A percentile compares a stretch with the other conserved stretches of the same genome.
Conservation (phyloP, 2,113 vertebrate genomes). For the Rhynchomys soricoides region DNA sequence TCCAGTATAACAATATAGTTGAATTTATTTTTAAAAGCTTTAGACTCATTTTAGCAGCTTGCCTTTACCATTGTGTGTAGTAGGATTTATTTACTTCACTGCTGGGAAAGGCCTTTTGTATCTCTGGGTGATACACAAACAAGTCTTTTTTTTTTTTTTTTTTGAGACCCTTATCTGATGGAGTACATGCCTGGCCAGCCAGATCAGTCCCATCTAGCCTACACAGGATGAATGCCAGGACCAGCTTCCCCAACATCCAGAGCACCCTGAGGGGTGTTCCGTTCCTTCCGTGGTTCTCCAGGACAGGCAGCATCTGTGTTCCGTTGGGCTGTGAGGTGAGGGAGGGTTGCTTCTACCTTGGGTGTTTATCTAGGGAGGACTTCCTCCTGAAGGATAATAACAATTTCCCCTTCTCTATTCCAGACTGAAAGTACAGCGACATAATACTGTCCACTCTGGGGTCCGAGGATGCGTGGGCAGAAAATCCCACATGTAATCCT, state of each 20-base stretch:
- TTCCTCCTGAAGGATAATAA: slow-evolving; percentile 23
- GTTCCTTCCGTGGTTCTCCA: slow-evolving; percentile 37
- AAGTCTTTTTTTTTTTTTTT: not conserved
- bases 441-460: not conserved
- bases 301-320: not conserved
- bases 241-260: not conserved
- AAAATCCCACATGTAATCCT: not conserved
- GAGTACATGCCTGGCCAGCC: not conserved
- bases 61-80: not conserved
- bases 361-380: not conserved
- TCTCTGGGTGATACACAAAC: not conserved
- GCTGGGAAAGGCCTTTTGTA: not conserved
- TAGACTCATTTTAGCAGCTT: not conserved
- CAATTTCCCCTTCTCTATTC: not conserved
- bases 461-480: not conserved
- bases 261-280: slow-evolving; percentile 52
- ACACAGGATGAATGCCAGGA: not conserved
- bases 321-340: not conserved
- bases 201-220: not conserved
- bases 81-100: not conserved
- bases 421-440: not conserved
- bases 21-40: not conserved
- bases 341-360: not conserved
- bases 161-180: not conserved
- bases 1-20: not conserved